These are phyloP conservation scores for Helobdella robusta DNA, from an alignment of 2,888 invertebrate genomes.

Conservation along the genomic window DNA sequence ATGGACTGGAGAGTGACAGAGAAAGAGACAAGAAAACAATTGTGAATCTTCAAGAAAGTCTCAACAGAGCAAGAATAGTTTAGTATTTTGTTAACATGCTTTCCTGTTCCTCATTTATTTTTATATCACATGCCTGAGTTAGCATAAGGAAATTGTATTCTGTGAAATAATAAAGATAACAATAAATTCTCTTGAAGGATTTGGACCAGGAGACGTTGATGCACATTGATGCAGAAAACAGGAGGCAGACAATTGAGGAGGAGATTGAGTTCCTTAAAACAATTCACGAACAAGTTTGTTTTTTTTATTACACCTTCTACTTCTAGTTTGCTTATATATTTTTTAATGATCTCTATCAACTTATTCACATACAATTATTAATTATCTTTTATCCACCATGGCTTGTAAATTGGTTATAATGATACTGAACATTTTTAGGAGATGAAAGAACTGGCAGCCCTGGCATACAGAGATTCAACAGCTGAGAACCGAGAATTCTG, in stretches of 20 bases:
- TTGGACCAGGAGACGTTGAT: slow-evolving; percentile 52
- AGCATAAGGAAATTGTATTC: no score
- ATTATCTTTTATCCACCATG: no score
- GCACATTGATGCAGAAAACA: slow-evolving; percentile 52
- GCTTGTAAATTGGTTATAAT: no score
- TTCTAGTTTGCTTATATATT: no score
- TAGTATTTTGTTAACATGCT: no score
- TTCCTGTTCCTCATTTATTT: no score
- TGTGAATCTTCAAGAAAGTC: slow-evolving; percentile 40
- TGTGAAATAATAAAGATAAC: no score
- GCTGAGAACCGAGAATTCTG: slow-evolving; percentile 54
- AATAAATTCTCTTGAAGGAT: slow-evolving; percentile 48
- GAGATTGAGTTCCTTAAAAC: slow-evolving; percentile 53
- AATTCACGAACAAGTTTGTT: slow-evolving; percentile 50
- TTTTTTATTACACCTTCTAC: no score
- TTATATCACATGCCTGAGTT: no score
- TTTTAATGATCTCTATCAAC: no score
- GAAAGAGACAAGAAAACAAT: slow-evolving; percentile 47
- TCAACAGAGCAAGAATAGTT: slow-evolving; percentile 44
- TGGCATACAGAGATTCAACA: slow-evolving; percentile 51
- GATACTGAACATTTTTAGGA: no score
- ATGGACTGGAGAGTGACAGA: slow-evolving; percentile 43
- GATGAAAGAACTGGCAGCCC: slow-evolving; percentile 24
- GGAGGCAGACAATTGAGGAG: slow-evolving; percentile 51
- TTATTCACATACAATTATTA: no score